Conservation (phyloP, 1,140 invertebrate genomes). For the Drosophila chauvacae region DNA sequence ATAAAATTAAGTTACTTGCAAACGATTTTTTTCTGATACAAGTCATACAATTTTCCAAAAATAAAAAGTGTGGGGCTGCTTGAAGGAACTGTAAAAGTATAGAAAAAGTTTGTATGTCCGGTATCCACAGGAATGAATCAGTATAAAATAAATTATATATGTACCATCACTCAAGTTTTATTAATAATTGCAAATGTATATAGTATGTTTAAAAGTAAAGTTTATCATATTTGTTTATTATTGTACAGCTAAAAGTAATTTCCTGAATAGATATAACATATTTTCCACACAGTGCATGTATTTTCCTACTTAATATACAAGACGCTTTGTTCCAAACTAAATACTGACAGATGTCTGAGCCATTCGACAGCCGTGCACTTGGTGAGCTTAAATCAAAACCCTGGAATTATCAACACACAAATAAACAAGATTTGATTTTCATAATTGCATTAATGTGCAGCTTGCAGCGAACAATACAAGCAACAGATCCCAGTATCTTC, state of each 20-base stretch:
- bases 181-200: neutral
- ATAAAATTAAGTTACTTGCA: constrained; percentile 70
- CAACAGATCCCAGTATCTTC: constrained; percentile 22
- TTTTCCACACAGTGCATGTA: neutral
- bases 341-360: neutral
- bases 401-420: constrained; percentile 40
- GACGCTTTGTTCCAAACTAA: neutral
- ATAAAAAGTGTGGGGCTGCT: neutral
- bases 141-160: too few species aligned
- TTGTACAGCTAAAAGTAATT: too few species aligned
- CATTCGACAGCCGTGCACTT: constrained; percentile 5
- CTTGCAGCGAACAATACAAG: constrained; percentile 26
- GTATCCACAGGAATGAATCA: neutral
- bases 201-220: too few species aligned
- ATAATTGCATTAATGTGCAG: constrained; percentile 64
- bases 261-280: neutral
- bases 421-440: constrained; percentile 51
- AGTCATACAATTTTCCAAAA: neutral
- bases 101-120: neutral
- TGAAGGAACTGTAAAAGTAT: neutral
- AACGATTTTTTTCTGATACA: constrained; percentile 59
- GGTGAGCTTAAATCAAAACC: constrained; percentile 22
- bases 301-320: neutral
- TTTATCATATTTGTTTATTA: too few species aligned
- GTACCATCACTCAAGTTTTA: too few species aligned